Percentiles rank a stretch among this genome's conserved stretches.
phyloP scores from a whole-genome alignment of 1,140 invertebrate species.

The Cyphomyrmex costatus region DNA sequence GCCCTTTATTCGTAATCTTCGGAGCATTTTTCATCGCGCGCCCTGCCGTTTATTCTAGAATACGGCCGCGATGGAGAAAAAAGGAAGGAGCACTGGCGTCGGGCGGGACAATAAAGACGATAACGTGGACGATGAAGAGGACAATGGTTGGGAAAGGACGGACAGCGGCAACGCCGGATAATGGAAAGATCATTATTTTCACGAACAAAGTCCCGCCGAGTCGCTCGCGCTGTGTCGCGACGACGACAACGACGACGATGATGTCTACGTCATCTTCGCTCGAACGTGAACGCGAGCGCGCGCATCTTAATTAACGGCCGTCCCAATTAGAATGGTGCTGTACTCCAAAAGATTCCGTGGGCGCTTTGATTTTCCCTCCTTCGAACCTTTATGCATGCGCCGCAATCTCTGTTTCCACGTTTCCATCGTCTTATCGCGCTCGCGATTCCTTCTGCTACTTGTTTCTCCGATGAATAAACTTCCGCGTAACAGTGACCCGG shows the following conservation, averaged over 20 bases:
- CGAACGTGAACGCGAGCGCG: conserved; percentile 66
- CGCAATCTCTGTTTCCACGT: conserved; percentile 14
- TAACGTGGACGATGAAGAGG: conserved; percentile 85
- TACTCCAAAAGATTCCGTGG: conserved; percentile 62
- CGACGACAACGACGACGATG: conserved; percentile 63
- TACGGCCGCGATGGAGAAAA: conserved; percentile 26
- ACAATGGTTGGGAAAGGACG: conserved; percentile 82
- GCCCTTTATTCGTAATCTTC: conserved; percentile 42
- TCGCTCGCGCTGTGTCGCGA: conserved; percentile 23
- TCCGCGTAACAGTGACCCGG: conserved; percentile 49
- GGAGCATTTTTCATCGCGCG: conserved; percentile 56
- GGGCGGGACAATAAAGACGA: conserved; percentile 82
- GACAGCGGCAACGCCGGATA: conserved; percentile 80
- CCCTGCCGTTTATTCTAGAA: conserved; percentile 32
- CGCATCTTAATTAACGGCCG: conserved; percentile 83
- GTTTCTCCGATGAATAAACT: conserved; percentile 54
- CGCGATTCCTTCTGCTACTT: conserved; percentile 55
- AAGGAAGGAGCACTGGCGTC: conserved; percentile 31
- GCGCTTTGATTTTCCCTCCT: conserved; percentile 56
- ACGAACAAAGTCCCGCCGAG: conserved; percentile 83
- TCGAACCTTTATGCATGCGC: conserved; percentile 33
- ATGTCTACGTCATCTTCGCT: conserved; percentile 73
- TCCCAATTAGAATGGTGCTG: conserved; percentile 79
- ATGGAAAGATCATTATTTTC: conserved; percentile 86
- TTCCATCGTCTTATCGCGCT: conserved; percentile 42